Evolutionary conservation across 1,140 invertebrate species (phyloP).

Genomic region (Hypothenemus hampei): DNA sequence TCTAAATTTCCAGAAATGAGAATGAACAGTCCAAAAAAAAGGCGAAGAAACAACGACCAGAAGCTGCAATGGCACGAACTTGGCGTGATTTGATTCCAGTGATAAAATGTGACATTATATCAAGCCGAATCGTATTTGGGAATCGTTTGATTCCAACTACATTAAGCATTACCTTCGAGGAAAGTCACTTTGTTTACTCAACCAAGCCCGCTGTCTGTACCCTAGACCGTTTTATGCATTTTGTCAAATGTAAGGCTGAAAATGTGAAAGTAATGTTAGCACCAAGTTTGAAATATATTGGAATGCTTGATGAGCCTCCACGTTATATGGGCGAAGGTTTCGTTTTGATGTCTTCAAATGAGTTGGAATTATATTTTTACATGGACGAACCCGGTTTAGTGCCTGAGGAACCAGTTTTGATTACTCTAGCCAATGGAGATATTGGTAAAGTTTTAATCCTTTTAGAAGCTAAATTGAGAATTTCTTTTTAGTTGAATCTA

Average conservation of each 20-base stretch:
- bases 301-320: conserved; percentile 91
- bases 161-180: conserved; percentile 87
- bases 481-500: conserved; percentile 64
- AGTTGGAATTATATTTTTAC: conserved; percentile 92
- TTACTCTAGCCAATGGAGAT: conserved; percentile 89
- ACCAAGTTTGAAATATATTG: conserved; percentile 89
- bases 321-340: conserved; percentile 98
- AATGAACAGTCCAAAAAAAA: conserved; percentile 36
- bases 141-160: conserved; percentile 92
- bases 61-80: conserved; percentile 73
- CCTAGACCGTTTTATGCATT: conserved; percentile 94
- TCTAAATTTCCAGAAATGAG: conserved; percentile 26
- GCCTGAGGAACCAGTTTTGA: conserved; percentile 81
- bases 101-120: conserved; percentile 90
- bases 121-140: conserved; percentile 92
- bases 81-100: conserved; percentile 97
- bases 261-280: conserved; percentile 85
- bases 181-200: conserved; percentile 91
- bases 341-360: conserved; percentile 91
- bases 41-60: conserved; percentile 62
- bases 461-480: neutral
- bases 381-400: conserved; percentile 92
- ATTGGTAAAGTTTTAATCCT: conserved; percentile 45
- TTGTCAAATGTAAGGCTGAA: conserved; percentile 90
- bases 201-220: conserved; percentile 90